Evolutionary conservation across 2,113 vertebrate species (phyloP), one percentile per base, ranked within the genome.

Genomic region (Neolamprologus toae): DNA sequence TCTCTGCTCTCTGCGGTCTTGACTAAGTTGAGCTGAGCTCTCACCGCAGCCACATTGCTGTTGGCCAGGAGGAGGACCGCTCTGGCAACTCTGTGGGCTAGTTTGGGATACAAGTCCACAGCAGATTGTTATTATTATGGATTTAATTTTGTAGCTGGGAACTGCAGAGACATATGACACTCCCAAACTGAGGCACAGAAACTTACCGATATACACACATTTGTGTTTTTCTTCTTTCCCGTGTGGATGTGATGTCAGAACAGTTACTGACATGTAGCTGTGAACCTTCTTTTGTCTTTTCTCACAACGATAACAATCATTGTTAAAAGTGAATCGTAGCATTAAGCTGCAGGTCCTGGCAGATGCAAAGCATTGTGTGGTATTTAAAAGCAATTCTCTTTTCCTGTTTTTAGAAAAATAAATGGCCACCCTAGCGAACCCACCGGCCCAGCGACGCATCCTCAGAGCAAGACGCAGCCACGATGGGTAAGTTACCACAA

Each of bases 21-120:
- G 96, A 95, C 96, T 96, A 95, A 96, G 96, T 94, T 96, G 82
- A 95, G 93, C 95, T 90, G 94, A 94, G 91, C 93, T 91, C 93
- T 89, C 88, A 78, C 93, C 94, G 78, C 93, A 92, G 86, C 85
- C 86, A 78, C 92, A 83, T 82, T 79, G 84, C 91, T 90, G 83
- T 66, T 45, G 91, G 91, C 90, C 94, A 88, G 90, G 82, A 88
- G n/a, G 82, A 73, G 79, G 87, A 86, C 91, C 42, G 66, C 86
- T 89, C 31, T 55, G 86, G 91, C 88, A 86, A 17, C 85, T 87
- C 86, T 90, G 92, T 17, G 57, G 83, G 53, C 55, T 81, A 55
- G 78, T 85, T 89, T 63, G 82, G 84, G 80, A 89, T 16, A 81
- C 73, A 81, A 68, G 63, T 84, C 82, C 37, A 35, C 86, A 80